These are phyloP conservation scores for Ascaphus truei DNA, from an alignment of 2,113 vertebrate species.

Conservation along the genomic window DNA sequence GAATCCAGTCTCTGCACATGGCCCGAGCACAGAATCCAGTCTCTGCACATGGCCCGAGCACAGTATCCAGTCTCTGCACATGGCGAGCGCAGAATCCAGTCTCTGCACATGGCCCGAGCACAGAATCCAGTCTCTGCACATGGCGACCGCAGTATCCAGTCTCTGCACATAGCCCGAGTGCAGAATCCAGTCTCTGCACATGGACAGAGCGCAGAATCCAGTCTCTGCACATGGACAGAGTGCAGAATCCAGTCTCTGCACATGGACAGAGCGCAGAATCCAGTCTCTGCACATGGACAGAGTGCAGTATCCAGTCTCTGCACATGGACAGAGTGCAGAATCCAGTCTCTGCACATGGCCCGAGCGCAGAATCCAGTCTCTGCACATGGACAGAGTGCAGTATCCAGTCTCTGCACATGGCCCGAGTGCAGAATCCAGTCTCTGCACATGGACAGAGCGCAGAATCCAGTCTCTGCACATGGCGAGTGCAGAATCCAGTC, in stretches of 20 bases:
- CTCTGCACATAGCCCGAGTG: neutral
- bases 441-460: too few relatives aligned
- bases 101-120: neutral
- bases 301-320: neutral
- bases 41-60: neutral
- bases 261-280: too few relatives aligned
- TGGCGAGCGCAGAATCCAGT: conserved; percentile 1
- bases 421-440: too few relatives aligned
- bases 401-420: neutral
- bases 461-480: neutral
- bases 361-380: too few relatives aligned
- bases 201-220: too few relatives aligned
- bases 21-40: too few relatives aligned
- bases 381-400: too few relatives aligned
- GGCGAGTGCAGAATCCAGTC: neutral
- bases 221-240: neutral
- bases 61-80: neutral
- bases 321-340: too few relatives aligned
- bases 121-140: neutral
- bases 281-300: neutral
- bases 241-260: neutral
- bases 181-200: neutral
- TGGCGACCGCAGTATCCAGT: too few relatives aligned
- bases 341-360: neutral
- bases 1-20: neutral